Conservation (phyloP, 2,888 invertebrate species). For the Gnatocerus cornutus region DNA sequence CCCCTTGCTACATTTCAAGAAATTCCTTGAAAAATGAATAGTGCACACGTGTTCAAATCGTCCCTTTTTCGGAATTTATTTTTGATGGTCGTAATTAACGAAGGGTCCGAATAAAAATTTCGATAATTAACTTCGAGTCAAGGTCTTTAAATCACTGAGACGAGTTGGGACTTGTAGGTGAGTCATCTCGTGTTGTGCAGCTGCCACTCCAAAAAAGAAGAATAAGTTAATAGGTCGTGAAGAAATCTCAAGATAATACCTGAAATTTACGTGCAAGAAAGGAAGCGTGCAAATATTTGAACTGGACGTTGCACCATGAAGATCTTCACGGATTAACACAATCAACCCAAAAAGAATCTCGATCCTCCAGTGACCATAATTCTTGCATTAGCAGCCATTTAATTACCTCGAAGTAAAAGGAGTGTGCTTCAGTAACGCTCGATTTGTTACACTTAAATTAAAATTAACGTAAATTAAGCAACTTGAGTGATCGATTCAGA, state of each 20-base stretch:
- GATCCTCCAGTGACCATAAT: no score
- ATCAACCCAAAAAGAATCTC: no score
- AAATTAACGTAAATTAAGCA: conserved; percentile 12
- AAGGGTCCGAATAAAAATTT: conserved; percentile 25
- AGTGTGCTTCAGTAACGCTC: neutral
- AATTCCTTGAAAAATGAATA: conserved; percentile 19
- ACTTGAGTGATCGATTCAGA: conserved; percentile 23
- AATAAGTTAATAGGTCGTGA: conserved; percentile 46
- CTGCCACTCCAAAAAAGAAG: conserved; percentile 34
- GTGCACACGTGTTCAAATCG: conserved; percentile 64
- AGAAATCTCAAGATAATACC: conserved; percentile 44
- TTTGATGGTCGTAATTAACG: conserved; percentile 28
- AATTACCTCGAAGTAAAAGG: neutral
- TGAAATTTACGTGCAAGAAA: conserved; percentile 35
- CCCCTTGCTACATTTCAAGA: conserved; percentile 23
- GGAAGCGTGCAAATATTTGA: conserved; percentile 43
- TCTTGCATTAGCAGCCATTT: neutral
- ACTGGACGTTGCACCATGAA: conserved; percentile 31
- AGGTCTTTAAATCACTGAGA: conserved; percentile 46
- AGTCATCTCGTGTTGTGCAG: conserved; percentile 44
- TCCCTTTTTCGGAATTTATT: conserved; percentile 35
- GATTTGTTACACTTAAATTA: neutral
- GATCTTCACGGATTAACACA: conserved; percentile 3
- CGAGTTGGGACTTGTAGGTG: conserved; percentile 41
- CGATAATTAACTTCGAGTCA: conserved; percentile 34